These are phyloP conservation scores for Lasioglossum figueresi DNA, from an alignment of 2,888 invertebrate species.

Conservation along the genomic window DNA sequence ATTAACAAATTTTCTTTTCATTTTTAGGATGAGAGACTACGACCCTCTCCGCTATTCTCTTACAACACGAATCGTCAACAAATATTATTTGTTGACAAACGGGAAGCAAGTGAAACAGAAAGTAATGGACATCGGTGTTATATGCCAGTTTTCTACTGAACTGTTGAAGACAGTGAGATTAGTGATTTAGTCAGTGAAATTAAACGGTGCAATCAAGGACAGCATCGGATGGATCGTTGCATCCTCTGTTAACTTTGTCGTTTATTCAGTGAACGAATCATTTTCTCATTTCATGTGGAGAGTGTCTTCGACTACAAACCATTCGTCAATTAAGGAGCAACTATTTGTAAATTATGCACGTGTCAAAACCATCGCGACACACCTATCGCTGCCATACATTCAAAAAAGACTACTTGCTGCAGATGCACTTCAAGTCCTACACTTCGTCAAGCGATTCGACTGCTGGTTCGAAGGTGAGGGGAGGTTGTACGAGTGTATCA, in stretches of 20 bases:
- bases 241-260: neutral
- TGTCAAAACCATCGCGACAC: neutral
- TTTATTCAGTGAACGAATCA: neutral
- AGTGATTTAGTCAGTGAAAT: neutral
- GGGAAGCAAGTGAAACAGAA: neutral
- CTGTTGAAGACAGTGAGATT: no score
- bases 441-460: neutral
- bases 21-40: constrained; percentile 52
- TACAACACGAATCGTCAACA: constrained; percentile 24
- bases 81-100: constrained; percentile 31
- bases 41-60: constrained; percentile 36
- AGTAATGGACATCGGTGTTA: neutral
- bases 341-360: neutral
- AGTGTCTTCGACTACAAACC: neutral
- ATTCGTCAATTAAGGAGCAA: neutral
- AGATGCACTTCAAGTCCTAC: neutral
- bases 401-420: neutral
- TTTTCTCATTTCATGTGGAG: neutral
- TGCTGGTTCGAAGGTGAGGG: no score
- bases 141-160: neutral
- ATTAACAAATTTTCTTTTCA: constrained; percentile 36
- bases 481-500: neutral
- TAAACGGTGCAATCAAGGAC: neutral
- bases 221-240: neutral
- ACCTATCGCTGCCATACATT: neutral